Percentiles rank a stretch among this genome's conserved stretches.
These are phyloP conservation scores for Griposia aprilina DNA, from an alignment of 2,888 invertebrate species.

Conservation along the genomic window DNA sequence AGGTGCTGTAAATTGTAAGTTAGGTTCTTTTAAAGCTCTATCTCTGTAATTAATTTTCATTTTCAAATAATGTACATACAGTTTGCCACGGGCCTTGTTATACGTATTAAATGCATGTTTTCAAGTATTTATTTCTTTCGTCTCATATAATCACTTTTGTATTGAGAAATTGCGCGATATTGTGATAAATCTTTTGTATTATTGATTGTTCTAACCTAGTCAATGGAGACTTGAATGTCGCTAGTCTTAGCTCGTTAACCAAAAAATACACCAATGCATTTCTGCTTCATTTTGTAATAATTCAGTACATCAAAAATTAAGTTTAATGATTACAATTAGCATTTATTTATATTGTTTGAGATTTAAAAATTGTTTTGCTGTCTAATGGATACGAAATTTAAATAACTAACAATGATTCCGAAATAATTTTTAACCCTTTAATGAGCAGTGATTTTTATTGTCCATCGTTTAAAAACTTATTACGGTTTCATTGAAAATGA, in stretches of 20 bases:
- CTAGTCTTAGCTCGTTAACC: slow-evolving; percentile 76
- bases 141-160: slow-evolving; percentile 51
- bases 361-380: slow-evolving; percentile 42
- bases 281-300: slow-evolving; percentile 76
- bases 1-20: slow-evolving; percentile 65
- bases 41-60: slow-evolving; percentile 71
- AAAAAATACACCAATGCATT: slow-evolving; percentile 77
- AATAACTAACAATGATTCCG: slow-evolving; percentile 8
- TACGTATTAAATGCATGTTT: slow-evolving; percentile 74
- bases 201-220: slow-evolving; percentile 80
- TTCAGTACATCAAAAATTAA: slow-evolving; percentile 61
- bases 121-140: slow-evolving; percentile 59
- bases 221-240: slow-evolving; percentile 73
- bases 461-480: slow-evolving; percentile 40
- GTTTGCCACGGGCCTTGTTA: slow-evolving; percentile 71
- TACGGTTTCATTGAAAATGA: slow-evolving; percentile 36
- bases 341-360: slow-evolving; percentile 60
- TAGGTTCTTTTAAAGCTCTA: slow-evolving; percentile 68
- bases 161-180: slow-evolving; percentile 69
- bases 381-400: slow-evolving; percentile 26
- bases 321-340: slow-evolving; percentile 60
- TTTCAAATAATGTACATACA: slow-evolving; percentile 68
- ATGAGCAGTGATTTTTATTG: slow-evolving; percentile 2
- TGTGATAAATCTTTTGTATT: slow-evolving; percentile 74
- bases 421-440: slow-evolving; percentile 12